phyloP scores from a whole-genome alignment of 2,888 invertebrate genomes.

The Calliopum simillimum region DNA sequence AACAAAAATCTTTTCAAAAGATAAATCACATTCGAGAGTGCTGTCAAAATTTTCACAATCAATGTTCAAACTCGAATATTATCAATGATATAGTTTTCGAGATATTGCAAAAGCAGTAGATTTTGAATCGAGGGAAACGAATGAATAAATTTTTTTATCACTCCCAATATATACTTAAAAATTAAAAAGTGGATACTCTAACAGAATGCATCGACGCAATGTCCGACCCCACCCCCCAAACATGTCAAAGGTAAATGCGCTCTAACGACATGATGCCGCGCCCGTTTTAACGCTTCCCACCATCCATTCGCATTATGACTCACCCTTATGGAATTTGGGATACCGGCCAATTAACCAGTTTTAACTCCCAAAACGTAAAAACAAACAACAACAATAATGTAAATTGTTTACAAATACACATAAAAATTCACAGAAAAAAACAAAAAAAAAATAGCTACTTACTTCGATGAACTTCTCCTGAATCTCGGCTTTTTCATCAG shows the following conservation, averaged over 20 bases:
- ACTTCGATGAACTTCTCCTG: slow-evolving; percentile 82
- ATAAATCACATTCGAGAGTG: too few relatives aligned
- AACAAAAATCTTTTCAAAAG: too few relatives aligned
- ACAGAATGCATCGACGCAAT: too few relatives aligned
- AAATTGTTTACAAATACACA: neutral
- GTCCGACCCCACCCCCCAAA: slow-evolving; percentile 4
- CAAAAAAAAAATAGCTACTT: slow-evolving; percentile 61
- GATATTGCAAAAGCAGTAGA: too few relatives aligned
- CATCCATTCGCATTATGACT: slow-evolving; percentile 19
- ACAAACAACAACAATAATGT: neutral
- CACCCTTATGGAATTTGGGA: slow-evolving; percentile 6
- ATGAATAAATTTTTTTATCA: too few relatives aligned
- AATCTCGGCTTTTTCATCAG: slow-evolving; percentile 80
- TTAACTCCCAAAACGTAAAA: neutral
- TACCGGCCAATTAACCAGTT: slow-evolving; percentile 14
- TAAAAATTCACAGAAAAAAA: slow-evolving; percentile 22
- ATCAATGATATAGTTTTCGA: too few relatives aligned
- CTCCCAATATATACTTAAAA: too few relatives aligned
- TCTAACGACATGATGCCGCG: neutral
- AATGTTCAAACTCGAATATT: too few relatives aligned
- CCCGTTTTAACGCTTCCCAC: neutral
- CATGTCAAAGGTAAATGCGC: neutral
- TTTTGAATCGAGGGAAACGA: too few relatives aligned
- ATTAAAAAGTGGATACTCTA: too few relatives aligned
- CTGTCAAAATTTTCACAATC: too few relatives aligned